These are phyloP conservation scores for Propsilocerus akamusi DNA, from an alignment of 1,140 invertebrate genomes.

Conservation along the genomic window DNA sequence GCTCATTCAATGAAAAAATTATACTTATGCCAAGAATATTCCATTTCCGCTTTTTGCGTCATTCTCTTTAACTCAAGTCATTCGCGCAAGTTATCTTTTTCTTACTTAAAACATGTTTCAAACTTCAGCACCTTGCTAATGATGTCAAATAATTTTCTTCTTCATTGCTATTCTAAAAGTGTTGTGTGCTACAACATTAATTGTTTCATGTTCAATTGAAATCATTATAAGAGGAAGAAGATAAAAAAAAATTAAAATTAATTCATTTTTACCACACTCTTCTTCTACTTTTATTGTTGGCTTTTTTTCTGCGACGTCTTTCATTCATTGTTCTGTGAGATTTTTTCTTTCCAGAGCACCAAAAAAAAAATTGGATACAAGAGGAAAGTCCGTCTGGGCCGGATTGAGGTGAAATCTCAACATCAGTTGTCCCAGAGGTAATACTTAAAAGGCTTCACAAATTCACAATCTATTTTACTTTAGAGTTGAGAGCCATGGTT, in stretches of 20 bases:
- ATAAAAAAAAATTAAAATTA: too few relatives aligned
- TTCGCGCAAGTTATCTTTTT: too few relatives aligned
- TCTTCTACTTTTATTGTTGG: background rate
- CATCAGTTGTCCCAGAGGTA: too few relatives aligned
- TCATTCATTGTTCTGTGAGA: background rate
- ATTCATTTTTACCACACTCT: conserved; percentile 4
- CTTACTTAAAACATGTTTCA: too few relatives aligned
- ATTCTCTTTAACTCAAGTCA: too few relatives aligned
- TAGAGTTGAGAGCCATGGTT: background rate
- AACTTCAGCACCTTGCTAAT: too few relatives aligned
- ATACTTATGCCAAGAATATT: too few relatives aligned
- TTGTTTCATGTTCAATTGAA: conserved; percentile 2
- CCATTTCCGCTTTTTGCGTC: too few relatives aligned
- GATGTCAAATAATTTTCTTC: too few relatives aligned
- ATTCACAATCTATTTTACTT: background rate
- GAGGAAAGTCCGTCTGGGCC: background rate
- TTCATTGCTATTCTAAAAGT: too few relatives aligned
- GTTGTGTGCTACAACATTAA: background rate
- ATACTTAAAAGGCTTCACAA: background rate
- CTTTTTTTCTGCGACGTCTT: background rate
- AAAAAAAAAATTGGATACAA: background rate
- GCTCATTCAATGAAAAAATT: too few relatives aligned
- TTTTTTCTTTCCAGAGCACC: background rate
- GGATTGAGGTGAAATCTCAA: too few relatives aligned
- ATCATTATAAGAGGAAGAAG: conserved; percentile 1